These are phyloP conservation scores for Amphipoea oculea DNA, from an alignment of 2,888 invertebrate genomes.

Conservation along the genomic window DNA sequence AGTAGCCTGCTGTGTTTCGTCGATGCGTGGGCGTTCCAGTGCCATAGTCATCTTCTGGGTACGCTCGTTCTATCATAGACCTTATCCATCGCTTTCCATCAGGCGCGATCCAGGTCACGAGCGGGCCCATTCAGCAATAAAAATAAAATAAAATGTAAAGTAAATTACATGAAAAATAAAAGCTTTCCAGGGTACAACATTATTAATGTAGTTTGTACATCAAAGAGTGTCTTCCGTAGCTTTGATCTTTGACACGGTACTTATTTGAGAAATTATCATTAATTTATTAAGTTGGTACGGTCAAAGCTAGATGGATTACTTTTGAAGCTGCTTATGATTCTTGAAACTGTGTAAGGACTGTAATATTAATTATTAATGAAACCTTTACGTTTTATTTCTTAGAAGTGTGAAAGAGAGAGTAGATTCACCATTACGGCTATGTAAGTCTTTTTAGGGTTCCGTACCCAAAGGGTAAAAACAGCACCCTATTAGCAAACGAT, in stretches of 20 bases:
- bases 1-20: too few species aligned
- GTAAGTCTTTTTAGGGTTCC: too few species aligned
- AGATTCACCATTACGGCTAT: too few species aligned
- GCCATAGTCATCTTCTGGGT: too few species aligned
- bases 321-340: constrained; percentile 11
- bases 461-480: too few species aligned
- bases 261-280: constrained; percentile 26
- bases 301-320: constrained; percentile 26
- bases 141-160: not conserved
- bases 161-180: constrained; percentile 5
- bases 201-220: constrained; percentile 26
- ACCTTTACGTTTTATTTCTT: not conserved
- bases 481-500: too few species aligned
- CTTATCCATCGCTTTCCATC: too few species aligned
- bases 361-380: constrained; percentile 29
- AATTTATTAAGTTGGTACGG: constrained; percentile 13
- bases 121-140: too few species aligned
- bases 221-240: constrained; percentile 21
- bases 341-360: constrained; percentile 13
- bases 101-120: too few species aligned
- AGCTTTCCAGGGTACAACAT: not conserved
- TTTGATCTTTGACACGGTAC: constrained; percentile 26
- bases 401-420: not conserved
- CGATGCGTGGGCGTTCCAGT: too few species aligned
- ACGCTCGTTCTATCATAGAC: too few species aligned